These are phyloP conservation scores for Nephrotoma flavescens DNA, from an alignment of 2,888 invertebrate genomes.

Conservation along the genomic window DNA sequence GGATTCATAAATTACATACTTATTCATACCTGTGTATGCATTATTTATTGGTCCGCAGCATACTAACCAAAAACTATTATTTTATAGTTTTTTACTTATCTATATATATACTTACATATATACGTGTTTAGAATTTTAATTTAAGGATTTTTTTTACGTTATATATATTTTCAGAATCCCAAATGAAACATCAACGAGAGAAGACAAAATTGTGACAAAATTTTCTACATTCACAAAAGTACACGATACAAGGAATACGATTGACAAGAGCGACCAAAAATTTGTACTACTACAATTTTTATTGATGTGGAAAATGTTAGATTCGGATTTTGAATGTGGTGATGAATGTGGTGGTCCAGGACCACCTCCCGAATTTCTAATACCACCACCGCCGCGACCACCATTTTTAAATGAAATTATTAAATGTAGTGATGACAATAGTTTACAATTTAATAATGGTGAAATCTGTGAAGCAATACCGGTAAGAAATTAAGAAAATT, in stretches of 20 bases:
- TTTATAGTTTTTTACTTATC: not conserved
- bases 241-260: not conserved
- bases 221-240: not conserved
- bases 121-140: not conserved
- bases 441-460: conserved; percentile 18
- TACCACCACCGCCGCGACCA: conserved; percentile 30
- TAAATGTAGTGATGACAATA: conserved; percentile 12
- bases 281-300: not conserved
- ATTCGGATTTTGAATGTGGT: conserved; percentile 24
- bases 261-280: not conserved
- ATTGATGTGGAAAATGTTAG: conserved; percentile 33
- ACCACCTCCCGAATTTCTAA: conserved; percentile 30
- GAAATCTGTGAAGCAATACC: conserved; percentile 33
- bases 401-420: conserved; percentile 22
- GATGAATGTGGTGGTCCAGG: conserved; percentile 29
- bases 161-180: not conserved
- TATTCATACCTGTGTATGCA: not conserved
- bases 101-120: too few species aligned
- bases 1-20: not conserved
- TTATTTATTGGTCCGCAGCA: not conserved
- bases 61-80: not conserved
- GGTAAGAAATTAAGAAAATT: conserved; percentile 19
- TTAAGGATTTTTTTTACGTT: not conserved
- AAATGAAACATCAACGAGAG: not conserved
- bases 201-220: not conserved